Percentiles rank a stretch among this genome's conserved stretches.
Evolutionary conservation across 2,113 vertebrate species (phyloP).

Genomic region (Saguinus imperator): DNA sequence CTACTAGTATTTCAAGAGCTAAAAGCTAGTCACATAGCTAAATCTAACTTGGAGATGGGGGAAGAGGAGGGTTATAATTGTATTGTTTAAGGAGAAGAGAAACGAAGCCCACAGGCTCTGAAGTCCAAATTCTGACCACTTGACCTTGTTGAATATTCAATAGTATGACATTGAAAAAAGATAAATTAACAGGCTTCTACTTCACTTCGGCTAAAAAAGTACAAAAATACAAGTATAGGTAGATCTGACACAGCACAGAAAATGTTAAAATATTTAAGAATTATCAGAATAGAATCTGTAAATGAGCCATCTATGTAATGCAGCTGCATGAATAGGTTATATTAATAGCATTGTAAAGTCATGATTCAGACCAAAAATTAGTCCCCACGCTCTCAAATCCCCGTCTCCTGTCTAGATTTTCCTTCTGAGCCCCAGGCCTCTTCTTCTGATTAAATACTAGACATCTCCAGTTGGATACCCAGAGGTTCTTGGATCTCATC

Average conservation of each 20-base stretch:
- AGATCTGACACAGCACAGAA: not conserved
- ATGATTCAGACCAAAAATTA: not conserved
- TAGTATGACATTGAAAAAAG: not conserved
- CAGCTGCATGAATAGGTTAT: not conserved
- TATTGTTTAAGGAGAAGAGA: not conserved
- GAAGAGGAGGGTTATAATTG: not conserved
- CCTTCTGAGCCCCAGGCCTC: not conserved
- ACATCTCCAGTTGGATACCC: not conserved
- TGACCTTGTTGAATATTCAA: not conserved
- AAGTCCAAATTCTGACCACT: not conserved
- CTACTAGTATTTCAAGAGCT: not conserved
- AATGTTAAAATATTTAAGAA: not conserved
- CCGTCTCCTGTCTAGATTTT: not conserved
- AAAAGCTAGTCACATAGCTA: not conserved
- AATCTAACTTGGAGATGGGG: not conserved
- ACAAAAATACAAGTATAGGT: not conserved
- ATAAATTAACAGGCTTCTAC: not conserved
- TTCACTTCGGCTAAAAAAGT: conserved; percentile 11
- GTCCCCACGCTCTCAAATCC: not conserved
- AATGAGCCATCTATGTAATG: not conserved
- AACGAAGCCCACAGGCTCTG: not conserved
- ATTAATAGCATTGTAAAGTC: not conserved
- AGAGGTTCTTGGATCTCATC: not conserved
- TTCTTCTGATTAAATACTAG: not conserved
- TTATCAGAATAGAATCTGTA: not conserved